Evolutionary conservation across 1,140 invertebrate genomes (phyloP), one percentile per base, ranked within the genome.

Genomic region (Drosophila chauvacae): DNA sequence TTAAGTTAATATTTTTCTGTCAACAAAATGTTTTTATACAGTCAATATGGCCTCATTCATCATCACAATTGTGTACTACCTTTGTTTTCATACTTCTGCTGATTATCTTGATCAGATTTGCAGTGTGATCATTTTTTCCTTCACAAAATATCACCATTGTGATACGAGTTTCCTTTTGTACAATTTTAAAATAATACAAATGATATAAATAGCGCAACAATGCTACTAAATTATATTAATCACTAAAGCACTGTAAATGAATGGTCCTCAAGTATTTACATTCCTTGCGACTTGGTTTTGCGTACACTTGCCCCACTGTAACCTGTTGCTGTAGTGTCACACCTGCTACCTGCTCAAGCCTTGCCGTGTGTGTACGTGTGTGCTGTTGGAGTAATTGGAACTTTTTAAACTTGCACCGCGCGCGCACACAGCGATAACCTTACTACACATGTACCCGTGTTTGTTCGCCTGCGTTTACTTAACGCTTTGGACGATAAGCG

Each of bases 401-500:
- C 74, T 77, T 78, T 77, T 77, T 77, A 59, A 77, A 77, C 74
- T 78, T 82, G 60, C 69, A 80, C 42, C 61, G 45, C 48, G 60
- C 58, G 76, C 30, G 47, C 44, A 33, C 65, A 71, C 35, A n/a
- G 65, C 58, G 45, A 77, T 45, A 62, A 44, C 57, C 37, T 51
- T 39, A 61, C 41, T 55, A 64, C 51, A 61, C 70, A 74, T 53
- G 62, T 65, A 58, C 53, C 16, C 16, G 9, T 73, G 68, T 65
- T 65, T 70, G 64, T 41, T 45, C 47, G 60, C 23, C 70, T 61
- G 59, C 47, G 73, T 85, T 86, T 74, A 68, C 82, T 78, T 86
- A 78, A 71, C 74, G 77, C 74, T 85, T 77, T 81, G 56, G 73
- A 80, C 68, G 81, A 85, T 86, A 85, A 85, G 65, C 70, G 65